A percentile compares a stretch with the other conserved stretches of the same genome.
phyloP scores from a whole-genome alignment of 2,797 vertebrate genomes.

The Pyrocephalus nanus region DNA sequence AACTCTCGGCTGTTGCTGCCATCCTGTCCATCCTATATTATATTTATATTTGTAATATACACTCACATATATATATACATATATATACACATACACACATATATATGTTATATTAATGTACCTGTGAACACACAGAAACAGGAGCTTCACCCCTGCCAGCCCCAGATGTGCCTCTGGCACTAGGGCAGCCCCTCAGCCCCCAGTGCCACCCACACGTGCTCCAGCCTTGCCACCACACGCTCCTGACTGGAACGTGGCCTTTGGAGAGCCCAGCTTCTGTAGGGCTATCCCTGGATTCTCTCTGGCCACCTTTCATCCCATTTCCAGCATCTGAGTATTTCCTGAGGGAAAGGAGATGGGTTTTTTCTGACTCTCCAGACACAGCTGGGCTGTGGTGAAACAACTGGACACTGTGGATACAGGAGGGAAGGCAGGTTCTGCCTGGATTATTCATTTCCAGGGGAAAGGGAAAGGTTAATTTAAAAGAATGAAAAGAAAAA shows the following conservation, averaged over 20 bases:
- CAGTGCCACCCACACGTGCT: neutral
- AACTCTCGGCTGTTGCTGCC: neutral
- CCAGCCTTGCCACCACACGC: neutral
- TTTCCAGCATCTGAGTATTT: neutral
- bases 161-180: neutral
- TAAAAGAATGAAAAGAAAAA: neutral
- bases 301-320: neutral
- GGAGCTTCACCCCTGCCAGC: neutral
- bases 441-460: neutral
- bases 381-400: neutral
- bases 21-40: neutral
- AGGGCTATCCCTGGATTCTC: accelerated
- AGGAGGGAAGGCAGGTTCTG: neutral
- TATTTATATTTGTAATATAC: no score
- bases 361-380: neutral
- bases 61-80: no score
- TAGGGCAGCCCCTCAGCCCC: neutral
- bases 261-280: neutral
- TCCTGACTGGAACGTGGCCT: accelerated
- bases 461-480: slow-evolving; percentile 38
- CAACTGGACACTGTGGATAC: neutral
- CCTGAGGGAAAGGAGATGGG: neutral
- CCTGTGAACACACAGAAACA: neutral
- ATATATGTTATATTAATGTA: no score
- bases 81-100: no score